Conservation (phyloP, 2,888 invertebrate species). For the Cheilosia grossa region DNA sequence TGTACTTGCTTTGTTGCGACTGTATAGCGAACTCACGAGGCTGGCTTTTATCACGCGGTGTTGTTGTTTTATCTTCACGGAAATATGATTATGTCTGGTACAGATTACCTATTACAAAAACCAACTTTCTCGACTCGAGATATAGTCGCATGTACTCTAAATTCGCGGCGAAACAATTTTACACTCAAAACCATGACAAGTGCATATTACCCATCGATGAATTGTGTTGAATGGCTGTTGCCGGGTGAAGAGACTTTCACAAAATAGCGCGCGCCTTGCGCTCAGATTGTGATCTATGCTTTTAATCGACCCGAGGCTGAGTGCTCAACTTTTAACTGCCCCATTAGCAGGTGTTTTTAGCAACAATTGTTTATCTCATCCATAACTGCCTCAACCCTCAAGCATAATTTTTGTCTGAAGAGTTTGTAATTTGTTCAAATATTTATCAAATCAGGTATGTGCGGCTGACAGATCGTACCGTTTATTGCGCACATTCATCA, state of each 20-base stretch:
- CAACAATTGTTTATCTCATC: slow-evolving; percentile 34
- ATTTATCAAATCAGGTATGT: slow-evolving; percentile 36
- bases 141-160: slow-evolving; percentile 8
- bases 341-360: slow-evolving; percentile 58
- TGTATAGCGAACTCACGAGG: slow-evolving; percentile 12
- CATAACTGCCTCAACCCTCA: neutral
- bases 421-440: slow-evolving; percentile 23
- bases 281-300: slow-evolving; percentile 26
- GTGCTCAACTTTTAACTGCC: slow-evolving; percentile 47
- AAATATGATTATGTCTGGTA: slow-evolving; percentile 35
- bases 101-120: slow-evolving; percentile 42
- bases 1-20: slow-evolving; percentile 3
- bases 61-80: slow-evolving; percentile 15
- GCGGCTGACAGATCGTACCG: slow-evolving; percentile 1
- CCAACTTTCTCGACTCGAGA: slow-evolving; percentile 48
- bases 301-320: slow-evolving; percentile 33
- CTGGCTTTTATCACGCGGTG: slow-evolving; percentile 12
- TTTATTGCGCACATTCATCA: slow-evolving; percentile 10
- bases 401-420: slow-evolving; percentile 8
- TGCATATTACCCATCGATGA: slow-evolving; percentile 1
- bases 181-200: slow-evolving; percentile 18
- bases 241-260: slow-evolving; percentile 52
- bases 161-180: slow-evolving; percentile 21
- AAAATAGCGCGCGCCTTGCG: slow-evolving; percentile 26
- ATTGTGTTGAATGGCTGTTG: slow-evolving; percentile 32